phyloP scores from a whole-genome alignment of 1,140 invertebrate species.

The Phortica variegata region DNA sequence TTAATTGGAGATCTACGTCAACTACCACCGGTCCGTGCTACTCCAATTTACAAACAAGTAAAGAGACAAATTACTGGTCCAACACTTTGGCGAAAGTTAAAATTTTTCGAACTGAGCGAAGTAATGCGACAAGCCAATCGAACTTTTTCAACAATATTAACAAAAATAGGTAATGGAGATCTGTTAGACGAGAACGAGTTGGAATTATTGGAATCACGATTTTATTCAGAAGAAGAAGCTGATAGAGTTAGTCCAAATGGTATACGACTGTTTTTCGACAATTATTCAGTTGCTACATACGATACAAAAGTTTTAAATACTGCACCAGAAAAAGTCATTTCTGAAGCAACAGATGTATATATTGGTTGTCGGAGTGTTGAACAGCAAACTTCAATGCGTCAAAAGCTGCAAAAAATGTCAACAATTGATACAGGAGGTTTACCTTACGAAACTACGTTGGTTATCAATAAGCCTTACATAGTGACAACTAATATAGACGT shows the following conservation, averaged over 20 bases:
- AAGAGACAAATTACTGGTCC: constrained; percentile 20
- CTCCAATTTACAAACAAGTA: constrained; percentile 19
- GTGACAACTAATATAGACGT: constrained; percentile 53
- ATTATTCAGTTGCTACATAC: neutral
- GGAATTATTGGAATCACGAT: constrained; percentile 11
- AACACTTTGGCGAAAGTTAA: constrained; percentile 23
- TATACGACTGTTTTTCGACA: neutral
- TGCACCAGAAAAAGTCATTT: neutral
- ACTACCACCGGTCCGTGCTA: constrained; percentile 26
- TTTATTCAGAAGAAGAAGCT: neutral
- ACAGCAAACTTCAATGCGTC: constrained; percentile 19
- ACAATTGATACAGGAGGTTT: constrained; percentile 44
- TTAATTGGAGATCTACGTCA: constrained; percentile 7
- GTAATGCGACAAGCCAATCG: constrained; percentile 32
- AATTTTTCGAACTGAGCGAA: constrained; percentile 28
- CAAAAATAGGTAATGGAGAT: constrained; percentile 36
- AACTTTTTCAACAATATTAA: constrained; percentile 28
- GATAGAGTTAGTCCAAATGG: neutral
- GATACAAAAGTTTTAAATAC: neutral
- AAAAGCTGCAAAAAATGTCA: constrained; percentile 47
- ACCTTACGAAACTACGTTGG: constrained; percentile 44
- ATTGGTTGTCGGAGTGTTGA: neutral
- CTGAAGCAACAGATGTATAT: neutral
- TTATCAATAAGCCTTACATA: constrained; percentile 38
- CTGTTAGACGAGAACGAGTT: neutral